Evolutionary conservation across 2,888 invertebrate species (phyloP).

Genomic region (Bugulina stolonifera): DNA sequence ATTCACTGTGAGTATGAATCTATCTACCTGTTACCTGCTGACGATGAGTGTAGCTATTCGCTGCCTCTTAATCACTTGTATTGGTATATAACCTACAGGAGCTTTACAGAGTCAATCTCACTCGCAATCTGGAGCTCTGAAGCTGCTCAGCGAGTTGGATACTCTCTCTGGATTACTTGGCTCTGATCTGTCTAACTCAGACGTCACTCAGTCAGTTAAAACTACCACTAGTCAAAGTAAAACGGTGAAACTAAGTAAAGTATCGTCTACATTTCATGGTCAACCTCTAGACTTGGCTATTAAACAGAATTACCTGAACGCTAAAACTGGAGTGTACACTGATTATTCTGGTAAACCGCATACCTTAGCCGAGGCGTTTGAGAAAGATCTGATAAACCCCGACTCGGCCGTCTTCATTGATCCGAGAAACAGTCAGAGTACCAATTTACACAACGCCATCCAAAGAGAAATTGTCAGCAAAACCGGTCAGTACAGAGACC

Average conservation of each 20-base stretch:
- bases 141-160: constrained; percentile 11
- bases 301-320: neutral
- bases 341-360: constrained; percentile 37
- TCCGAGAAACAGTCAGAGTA: neutral
- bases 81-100: neutral
- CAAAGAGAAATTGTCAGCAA: constrained; percentile 2
- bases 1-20: neutral
- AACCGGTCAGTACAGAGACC: neutral
- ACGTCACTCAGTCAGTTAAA: constrained; percentile 20
- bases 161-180: neutral
- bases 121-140: neutral
- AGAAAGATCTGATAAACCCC: constrained; percentile 37
- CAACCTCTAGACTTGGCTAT: neutral
- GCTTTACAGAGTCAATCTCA: neutral
- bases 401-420: constrained; percentile 19
- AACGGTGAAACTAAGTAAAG: constrained; percentile 4
- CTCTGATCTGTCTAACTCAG: constrained; percentile 5
- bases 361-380: constrained; percentile 40
- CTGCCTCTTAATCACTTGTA: too few species aligned
- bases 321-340: neutral
- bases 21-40: neutral
- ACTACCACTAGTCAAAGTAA: constrained; percentile 25
- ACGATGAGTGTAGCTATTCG: too few species aligned
- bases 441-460: constrained; percentile 9
- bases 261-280: constrained; percentile 13